phyloP scores from a whole-genome alignment of 2,888 invertebrate genomes.

The Panzeria rudis region DNA sequence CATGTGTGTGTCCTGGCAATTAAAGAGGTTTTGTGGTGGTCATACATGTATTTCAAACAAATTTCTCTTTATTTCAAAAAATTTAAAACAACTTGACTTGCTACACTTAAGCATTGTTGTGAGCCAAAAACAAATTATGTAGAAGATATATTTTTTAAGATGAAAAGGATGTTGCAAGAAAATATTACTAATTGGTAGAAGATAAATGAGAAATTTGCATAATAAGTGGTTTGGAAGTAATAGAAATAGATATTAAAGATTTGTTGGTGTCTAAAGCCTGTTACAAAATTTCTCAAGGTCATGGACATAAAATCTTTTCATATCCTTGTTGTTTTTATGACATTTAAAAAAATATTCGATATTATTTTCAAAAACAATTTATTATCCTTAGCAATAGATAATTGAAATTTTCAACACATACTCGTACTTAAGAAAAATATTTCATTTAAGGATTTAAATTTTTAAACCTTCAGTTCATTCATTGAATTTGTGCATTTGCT shows the following conservation, averaged over 20 bases:
- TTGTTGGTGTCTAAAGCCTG: neutral
- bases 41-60: conserved; percentile 20
- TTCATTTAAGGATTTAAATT: conserved; percentile 1
- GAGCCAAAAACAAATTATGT: neutral
- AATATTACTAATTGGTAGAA: neutral
- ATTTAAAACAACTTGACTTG: conserved; percentile 46
- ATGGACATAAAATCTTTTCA: neutral
- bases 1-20: neutral
- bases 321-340: neutral
- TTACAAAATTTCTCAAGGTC: neutral
- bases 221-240: conserved; percentile 33
- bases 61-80: neutral
- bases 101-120: conserved; percentile 31
- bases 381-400: conserved; percentile 19
- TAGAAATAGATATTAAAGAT: neutral
- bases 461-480: neutral
- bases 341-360: neutral
- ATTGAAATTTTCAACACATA: conserved; percentile 51
- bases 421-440: conserved; percentile 37
- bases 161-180: neutral
- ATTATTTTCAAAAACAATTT: neutral
- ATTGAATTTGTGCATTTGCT: neutral
- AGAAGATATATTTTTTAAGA: neutral
- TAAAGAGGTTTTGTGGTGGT: conserved; percentile 20
- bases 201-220: conserved; percentile 34